Conservation (phyloP, 1,140 invertebrate species). For the Aradophagus sp. region DNA sequence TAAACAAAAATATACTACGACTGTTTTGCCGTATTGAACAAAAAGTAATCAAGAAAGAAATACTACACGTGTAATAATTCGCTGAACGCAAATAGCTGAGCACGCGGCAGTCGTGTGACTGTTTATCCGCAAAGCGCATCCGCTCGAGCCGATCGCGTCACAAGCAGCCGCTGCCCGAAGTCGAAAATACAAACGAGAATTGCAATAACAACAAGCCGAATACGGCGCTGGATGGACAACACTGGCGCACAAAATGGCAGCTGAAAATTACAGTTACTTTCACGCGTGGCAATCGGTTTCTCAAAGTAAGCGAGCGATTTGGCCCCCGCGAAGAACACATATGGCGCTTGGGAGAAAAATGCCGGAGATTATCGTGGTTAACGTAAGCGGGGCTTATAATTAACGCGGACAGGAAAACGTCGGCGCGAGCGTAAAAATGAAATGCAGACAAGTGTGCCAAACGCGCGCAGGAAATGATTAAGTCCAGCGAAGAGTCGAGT, state of each 20-base stretch:
- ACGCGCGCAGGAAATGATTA: conserved; percentile 59
- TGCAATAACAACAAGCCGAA: conserved; percentile 8
- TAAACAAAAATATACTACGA: too few species aligned
- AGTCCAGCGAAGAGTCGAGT: conserved; percentile 44
- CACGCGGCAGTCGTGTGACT: too few species aligned
- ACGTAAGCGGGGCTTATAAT: conserved; percentile 36
- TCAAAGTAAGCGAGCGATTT: conserved; percentile 30
- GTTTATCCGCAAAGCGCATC: too few species aligned
- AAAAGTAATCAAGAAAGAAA: too few species aligned
- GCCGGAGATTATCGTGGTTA: conserved; percentile 39
- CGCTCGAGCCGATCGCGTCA: too few species aligned
- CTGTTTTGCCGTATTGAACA: too few species aligned
- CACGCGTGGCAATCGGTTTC: conserved; percentile 35
- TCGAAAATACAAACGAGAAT: too few species aligned
- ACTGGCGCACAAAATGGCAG: conserved; percentile 33
- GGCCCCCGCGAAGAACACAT: conserved; percentile 25
- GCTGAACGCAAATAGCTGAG: too few species aligned
- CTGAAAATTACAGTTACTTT: conserved; percentile 38
- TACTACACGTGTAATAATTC: too few species aligned
- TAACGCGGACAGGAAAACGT: conserved; percentile 47
- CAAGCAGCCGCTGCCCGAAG: too few species aligned
- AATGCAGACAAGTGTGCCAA: conserved; percentile 57
- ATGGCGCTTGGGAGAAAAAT: conserved; percentile 25
- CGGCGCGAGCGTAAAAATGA: conserved; percentile 46
- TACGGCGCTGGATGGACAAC: conserved; percentile 7